Base-by-base conservation (phyloP, 2,888 invertebrate species). In the Leuctra nigra region DNA sequence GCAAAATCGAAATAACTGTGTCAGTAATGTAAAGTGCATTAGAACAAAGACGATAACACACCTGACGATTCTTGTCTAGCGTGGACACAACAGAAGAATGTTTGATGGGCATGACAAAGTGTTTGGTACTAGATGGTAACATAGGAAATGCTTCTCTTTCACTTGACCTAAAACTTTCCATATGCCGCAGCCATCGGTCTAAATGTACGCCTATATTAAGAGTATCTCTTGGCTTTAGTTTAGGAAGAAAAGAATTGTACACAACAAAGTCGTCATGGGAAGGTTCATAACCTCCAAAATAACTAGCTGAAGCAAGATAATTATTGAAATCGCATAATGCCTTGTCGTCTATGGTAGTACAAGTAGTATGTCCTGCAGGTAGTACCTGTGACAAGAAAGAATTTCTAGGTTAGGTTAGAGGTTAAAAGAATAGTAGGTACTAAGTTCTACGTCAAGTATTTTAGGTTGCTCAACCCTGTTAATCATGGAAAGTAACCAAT, bases 121-220 rank as follows among this genome's bases (percentile, higher is more conserved):
- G n/a, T n/a, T n/a, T n/a, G n/a, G n/a, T n/a, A n/a, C n/a, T n/a
- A n/a, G n/a, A n/a, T n/a, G n/a, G n/a, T n/a, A n/a, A n/a, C n/a
- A n/a, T n/a, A 11, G 29, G 29, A 29, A 29, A 29, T 29, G 29
- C 29, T 29, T 29, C 29, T 11, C 29, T 29, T 29, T 29, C 29
- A 29, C 11, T 29, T 11, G 29, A n/a, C 6, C 38, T 74, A 70
- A 77, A 83, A 72, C 80, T 82, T 70, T 73, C 69, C 70, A 83
- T 78, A 71, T 82, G 80, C 69, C 73, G 69, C 70, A 75, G 77
- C 83, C 83, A 83, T 70, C 82, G 75, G 66, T 71, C 73, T 62
- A 83, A 67, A 67, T 79, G 69, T 4, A 54, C 54, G n/a, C n/a
- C n/a, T 24, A 55, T 23, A 36, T 38, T 50, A 7, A 29, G 6